phyloP scores from a whole-genome alignment of 2,888 invertebrate genomes.

The Siphonodentalium dalli region DNA sequence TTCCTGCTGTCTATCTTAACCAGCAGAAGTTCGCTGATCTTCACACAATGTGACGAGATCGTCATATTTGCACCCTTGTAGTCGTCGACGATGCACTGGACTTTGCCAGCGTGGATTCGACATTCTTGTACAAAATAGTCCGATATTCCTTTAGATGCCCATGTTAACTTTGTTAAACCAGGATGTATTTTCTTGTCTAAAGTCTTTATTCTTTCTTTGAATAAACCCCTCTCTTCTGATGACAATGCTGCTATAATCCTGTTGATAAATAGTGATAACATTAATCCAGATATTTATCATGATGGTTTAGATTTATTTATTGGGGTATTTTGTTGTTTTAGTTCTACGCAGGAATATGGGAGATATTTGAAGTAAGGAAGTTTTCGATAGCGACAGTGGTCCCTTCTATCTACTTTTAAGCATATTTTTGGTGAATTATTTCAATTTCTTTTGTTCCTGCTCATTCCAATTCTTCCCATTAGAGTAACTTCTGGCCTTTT shows the following conservation, averaged over 20 bases:
- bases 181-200: conserved; percentile 67
- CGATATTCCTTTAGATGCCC: conserved; percentile 63
- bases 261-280: too few species aligned
- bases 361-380: too few species aligned
- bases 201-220: conserved; percentile 75
- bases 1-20: conserved; percentile 63
- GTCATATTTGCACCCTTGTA: conserved; percentile 80
- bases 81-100: conserved; percentile 77
- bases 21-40: conserved; percentile 62
- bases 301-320: too few species aligned
- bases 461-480: too few species aligned
- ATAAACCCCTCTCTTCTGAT: conserved; percentile 78
- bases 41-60: conserved; percentile 59
- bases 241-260: conserved; percentile 78
- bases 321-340: too few species aligned
- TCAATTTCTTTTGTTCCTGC: too few species aligned
- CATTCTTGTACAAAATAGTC: conserved; percentile 65
- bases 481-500: too few species aligned
- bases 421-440: too few species aligned
- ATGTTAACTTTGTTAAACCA: conserved; percentile 65
- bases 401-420: too few species aligned
- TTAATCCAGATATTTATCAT: too few species aligned
- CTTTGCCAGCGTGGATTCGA: conserved; percentile 59
- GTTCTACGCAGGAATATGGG: too few species aligned
- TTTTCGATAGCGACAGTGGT: too few species aligned